Conservation (phyloP, 1,140 invertebrate species). For the Temnothorax curvispinosus region DNA sequence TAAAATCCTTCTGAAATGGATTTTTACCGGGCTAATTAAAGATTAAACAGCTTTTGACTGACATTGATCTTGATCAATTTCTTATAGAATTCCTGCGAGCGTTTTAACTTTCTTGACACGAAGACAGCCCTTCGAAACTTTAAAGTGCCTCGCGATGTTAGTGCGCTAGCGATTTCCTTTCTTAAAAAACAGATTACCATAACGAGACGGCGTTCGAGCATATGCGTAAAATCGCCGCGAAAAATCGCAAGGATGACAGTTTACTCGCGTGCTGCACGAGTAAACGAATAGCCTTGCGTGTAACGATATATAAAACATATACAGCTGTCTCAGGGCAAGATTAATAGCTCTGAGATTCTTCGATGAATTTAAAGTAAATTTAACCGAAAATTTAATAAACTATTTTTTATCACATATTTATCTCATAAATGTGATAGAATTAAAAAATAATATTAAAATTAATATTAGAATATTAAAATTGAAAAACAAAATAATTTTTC, state of each 20-base stretch:
- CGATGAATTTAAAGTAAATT: not conserved
- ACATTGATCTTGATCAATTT: conserved; percentile 52
- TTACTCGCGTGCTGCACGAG: conserved; percentile 33
- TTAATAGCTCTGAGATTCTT: not conserved
- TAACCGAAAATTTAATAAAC: conserved; percentile 13
- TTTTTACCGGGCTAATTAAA: not conserved
- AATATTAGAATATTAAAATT: no score
- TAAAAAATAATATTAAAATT: not conserved
- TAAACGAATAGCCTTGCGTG: conserved; percentile 11
- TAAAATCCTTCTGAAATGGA: not conserved
- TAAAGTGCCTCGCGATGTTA: conserved; percentile 8
- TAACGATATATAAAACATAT: not conserved
- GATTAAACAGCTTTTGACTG: conserved; percentile 19
- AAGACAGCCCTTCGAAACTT: conserved; percentile 35
- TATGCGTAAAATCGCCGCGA: conserved; percentile 40
- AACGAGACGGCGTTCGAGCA: conserved; percentile 24
- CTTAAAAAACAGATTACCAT: conserved; percentile 33
- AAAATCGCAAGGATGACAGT: conserved; percentile 35
- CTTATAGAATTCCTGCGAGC: conserved; percentile 16
- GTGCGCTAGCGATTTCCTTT: conserved; percentile 33
- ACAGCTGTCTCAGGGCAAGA: not conserved
- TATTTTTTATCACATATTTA: not conserved
- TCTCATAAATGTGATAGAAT: not conserved
- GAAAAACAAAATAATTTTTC: no score
- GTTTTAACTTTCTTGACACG: conserved; percentile 29